These are phyloP conservation scores for Trimorus sp. DNA, from an alignment of 2,888 invertebrate genomes.

Conservation along the genomic window DNA sequence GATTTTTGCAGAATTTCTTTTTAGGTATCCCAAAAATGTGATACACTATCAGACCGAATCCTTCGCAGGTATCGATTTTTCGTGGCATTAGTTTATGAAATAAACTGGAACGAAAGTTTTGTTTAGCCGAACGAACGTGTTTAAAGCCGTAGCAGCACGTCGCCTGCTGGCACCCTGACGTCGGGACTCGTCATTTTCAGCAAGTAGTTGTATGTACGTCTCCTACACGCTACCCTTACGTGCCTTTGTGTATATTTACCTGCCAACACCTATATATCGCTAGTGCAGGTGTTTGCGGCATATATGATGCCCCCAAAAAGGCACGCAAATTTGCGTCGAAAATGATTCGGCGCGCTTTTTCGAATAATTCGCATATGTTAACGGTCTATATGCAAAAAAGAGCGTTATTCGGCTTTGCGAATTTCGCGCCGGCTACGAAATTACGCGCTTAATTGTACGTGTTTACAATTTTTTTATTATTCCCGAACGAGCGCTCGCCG, in stretches of 20 bases:
- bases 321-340: slow-evolving; percentile 69
- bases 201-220: slow-evolving; percentile 81
- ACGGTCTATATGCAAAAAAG: slow-evolving; percentile 50
- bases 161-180: slow-evolving; percentile 67
- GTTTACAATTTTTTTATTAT: slow-evolving; percentile 28
- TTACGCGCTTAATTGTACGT: slow-evolving; percentile 58
- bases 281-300: slow-evolving; percentile 70
- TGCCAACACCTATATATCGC: slow-evolving; percentile 58
- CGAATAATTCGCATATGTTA: slow-evolving; percentile 72
- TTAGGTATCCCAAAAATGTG: too few relatives aligned
- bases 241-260: slow-evolving; percentile 68
- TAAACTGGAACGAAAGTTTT: slow-evolving; percentile 60
- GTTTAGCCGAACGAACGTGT: slow-evolving; percentile 64
- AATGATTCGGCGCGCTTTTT: slow-evolving; percentile 74
- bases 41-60: too few relatives aligned
- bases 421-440: slow-evolving; percentile 58
- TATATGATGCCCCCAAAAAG: slow-evolving; percentile 73
- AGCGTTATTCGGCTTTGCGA: slow-evolving; percentile 57
- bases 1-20: too few relatives aligned
- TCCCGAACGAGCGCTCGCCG: slow-evolving; percentile 3
- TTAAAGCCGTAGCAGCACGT: slow-evolving; percentile 66
- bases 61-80: slow-evolving; percentile 47
- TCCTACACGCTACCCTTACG: slow-evolving; percentile 77
- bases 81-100: slow-evolving; percentile 58
- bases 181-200: slow-evolving; percentile 79